These are phyloP conservation scores for Aselliscus stoliczkanus DNA, from an alignment of 2,797 vertebrate genomes.

Conservation along the genomic window DNA sequence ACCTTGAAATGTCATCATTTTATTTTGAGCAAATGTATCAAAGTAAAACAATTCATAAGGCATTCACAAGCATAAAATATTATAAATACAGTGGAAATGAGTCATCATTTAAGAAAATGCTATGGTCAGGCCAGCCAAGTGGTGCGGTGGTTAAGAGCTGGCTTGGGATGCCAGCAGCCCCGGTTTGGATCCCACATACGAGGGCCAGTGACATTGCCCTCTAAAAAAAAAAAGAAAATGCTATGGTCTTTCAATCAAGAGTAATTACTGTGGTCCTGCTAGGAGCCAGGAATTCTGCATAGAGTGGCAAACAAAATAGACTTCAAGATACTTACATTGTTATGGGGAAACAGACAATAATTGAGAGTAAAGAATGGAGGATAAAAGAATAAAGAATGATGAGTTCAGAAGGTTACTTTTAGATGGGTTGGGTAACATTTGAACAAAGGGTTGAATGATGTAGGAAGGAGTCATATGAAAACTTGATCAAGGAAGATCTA, in stretches of 20 bases:
- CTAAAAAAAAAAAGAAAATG: not conserved
- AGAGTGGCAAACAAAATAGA: not conserved
- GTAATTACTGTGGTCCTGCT: not conserved
- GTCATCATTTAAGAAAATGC: not conserved
- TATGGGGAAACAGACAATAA: not conserved
- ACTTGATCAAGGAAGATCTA: not conserved
- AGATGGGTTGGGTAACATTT: not conserved
- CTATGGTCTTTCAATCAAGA: not conserved
- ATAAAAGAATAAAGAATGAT: not conserved
- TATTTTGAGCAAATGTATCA: not conserved
- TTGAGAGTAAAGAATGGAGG: not conserved
- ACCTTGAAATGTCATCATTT: not conserved
- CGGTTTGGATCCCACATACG: too few relatives aligned
- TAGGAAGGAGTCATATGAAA: not conserved
- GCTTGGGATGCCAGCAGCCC: too few relatives aligned
- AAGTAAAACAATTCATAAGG: not conserved
- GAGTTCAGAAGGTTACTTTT: not conserved
- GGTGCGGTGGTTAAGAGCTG: too few relatives aligned
- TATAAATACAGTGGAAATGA: not conserved
- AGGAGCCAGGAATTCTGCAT: not conserved
- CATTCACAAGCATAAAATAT: not conserved
- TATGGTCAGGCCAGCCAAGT: not conserved
- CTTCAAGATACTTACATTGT: not conserved
- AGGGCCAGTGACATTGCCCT: too few relatives aligned
- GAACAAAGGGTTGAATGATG: not conserved